These are phyloP conservation scores for Scomber japonicus DNA, from an alignment of 2,113 vertebrate genomes.

Conservation along the genomic window DNA sequence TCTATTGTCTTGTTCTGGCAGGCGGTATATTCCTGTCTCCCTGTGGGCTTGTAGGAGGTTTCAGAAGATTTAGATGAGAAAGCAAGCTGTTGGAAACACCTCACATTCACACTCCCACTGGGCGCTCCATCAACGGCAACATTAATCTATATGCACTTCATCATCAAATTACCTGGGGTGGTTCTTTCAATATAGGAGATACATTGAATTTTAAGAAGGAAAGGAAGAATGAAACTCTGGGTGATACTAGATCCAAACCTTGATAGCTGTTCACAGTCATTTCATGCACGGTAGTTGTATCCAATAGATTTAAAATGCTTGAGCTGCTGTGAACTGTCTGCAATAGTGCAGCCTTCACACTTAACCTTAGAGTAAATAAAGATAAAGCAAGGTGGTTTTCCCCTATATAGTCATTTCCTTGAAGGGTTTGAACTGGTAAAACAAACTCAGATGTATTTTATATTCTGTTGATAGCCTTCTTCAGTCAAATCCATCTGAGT, in stretches of 20 bases:
- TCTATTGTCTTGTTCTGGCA: conserved; percentile 76
- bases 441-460: background rate
- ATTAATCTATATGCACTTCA: conserved; percentile 72
- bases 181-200: conserved; percentile 54
- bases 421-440: background rate
- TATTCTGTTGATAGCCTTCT: conserved; percentile 10
- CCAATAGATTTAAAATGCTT: background rate
- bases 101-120: conserved; percentile 75
- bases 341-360: background rate
- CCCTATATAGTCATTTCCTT: background rate
- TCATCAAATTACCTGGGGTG: conserved; percentile 67
- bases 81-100: conserved; percentile 74
- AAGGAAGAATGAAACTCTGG: conserved; percentile 26
- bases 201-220: conserved; percentile 13
- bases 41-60: conserved; percentile 68
- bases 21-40: conserved; percentile 63
- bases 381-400: background rate
- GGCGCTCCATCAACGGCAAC: conserved; percentile 71
- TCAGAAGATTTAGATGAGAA: conserved; percentile 77
- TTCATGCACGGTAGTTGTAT: conserved; percentile 5
- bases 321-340: background rate
- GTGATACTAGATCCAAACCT: conserved; percentile 33
- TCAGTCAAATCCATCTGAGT: conserved; percentile 20
- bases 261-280: conserved; percentile 9
- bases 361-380: background rate